A percentile compares a stretch with the other conserved stretches of the same genome.
Evolutionary conservation across 2,113 vertebrate genomes (phyloP).

Genomic region (Perca flavescens): DNA sequence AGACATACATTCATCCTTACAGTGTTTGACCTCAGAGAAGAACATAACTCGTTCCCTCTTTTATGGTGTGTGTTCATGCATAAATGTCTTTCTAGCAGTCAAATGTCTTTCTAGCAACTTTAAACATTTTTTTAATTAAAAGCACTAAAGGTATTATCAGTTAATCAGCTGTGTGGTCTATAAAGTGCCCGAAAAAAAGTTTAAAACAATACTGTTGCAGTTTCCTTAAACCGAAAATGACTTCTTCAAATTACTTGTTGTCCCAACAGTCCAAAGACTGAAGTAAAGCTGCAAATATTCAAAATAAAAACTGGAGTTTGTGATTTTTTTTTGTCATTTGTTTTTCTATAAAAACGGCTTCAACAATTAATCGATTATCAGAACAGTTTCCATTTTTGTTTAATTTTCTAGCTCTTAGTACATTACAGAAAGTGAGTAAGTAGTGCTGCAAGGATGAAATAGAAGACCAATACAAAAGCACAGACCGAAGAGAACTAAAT

Average conservation of each 20-base stretch:
- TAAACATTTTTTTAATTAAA: neutral
- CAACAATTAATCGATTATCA: neutral
- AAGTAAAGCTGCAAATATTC: neutral
- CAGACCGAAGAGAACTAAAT: neutral
- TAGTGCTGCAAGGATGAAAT: neutral
- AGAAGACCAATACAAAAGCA: neutral
- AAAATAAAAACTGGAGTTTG: neutral
- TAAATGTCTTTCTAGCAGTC: neutral
- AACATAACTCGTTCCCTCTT: neutral
- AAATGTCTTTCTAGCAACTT: neutral
- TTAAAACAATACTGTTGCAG: neutral
- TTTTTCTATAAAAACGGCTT: too few relatives aligned
- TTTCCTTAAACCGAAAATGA: neutral
- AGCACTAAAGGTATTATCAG: neutral
- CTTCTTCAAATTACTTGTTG: neutral
- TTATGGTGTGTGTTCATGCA: neutral
- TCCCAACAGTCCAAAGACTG: neutral
- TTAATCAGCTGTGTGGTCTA: neutral
- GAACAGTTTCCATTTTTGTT: neutral
- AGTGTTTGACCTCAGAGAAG: slow-evolving; percentile 8
- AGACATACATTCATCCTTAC: neutral
- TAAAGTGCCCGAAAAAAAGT: neutral
- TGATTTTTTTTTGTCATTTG: too few relatives aligned
- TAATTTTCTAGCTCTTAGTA: neutral
- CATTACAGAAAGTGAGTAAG: neutral